Percentiles rank a stretch among this genome's conserved stretches.
Evolutionary conservation across 2,797 vertebrate species (phyloP).

Genomic region (Rhinophrynus dorsalis): DNA sequence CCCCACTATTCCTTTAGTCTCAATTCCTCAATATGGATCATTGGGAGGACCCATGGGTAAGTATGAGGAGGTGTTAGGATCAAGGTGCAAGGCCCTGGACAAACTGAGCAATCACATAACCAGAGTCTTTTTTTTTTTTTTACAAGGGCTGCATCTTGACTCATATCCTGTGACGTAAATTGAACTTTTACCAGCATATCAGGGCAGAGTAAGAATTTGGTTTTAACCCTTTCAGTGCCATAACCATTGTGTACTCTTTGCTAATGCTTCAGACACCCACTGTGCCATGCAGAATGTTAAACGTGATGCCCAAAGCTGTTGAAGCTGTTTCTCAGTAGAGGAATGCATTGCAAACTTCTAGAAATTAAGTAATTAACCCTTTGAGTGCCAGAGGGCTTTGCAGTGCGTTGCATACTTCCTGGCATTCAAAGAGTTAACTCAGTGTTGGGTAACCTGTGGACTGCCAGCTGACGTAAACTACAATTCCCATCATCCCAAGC

Average conservation of each 20-base stretch:
- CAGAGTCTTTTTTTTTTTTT: slow-evolving; percentile 63
- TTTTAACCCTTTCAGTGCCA: too few relatives aligned
- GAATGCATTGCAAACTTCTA: too few relatives aligned
- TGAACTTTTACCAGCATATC: background rate
- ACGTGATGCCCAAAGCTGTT: background rate
- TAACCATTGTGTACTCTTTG: too few relatives aligned
- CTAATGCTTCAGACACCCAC: too few relatives aligned
- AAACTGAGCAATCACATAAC: slow-evolving; percentile 50
- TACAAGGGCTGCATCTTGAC: slow-evolving; percentile 37
- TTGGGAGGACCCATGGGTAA: background rate
- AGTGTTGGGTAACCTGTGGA: too few relatives aligned
- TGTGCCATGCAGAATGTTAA: too few relatives aligned
- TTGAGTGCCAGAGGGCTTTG: too few relatives aligned
- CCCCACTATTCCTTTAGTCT: slow-evolving; percentile 56
- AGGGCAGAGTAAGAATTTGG: background rate
- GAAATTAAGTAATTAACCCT: too few relatives aligned
- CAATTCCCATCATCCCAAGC: too few relatives aligned
- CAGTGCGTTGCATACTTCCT: too few relatives aligned
- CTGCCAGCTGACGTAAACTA: too few relatives aligned
- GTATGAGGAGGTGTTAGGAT: slow-evolving; percentile 59
- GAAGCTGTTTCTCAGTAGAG: background rate
- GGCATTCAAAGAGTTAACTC: too few relatives aligned
- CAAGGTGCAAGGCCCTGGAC: slow-evolving; percentile 60
- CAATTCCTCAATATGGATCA: slow-evolving; percentile 58
- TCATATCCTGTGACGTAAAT: slow-evolving; percentile 2